Evolutionary conservation across 2,888 invertebrate genomes (phyloP).

Genomic region (Rhopalosiphum nymphaeae): DNA sequence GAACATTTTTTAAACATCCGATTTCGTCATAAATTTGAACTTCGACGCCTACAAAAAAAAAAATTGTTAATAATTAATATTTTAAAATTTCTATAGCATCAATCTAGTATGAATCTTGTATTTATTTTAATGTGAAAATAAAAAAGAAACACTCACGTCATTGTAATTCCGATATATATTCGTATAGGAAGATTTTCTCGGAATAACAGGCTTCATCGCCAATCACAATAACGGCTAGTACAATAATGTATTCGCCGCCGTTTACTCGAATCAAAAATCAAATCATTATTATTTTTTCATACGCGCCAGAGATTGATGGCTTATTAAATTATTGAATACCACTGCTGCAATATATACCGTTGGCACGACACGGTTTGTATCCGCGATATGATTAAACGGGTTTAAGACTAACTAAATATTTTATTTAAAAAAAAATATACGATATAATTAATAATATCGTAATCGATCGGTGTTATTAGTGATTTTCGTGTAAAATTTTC

Average conservation of each 20-base stretch:
- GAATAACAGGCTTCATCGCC: not conserved
- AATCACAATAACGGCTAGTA: not conserved
- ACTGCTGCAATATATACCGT: too few relatives aligned
- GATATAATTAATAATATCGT: constrained; percentile 28
- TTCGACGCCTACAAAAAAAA: too few relatives aligned
- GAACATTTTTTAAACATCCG: too few relatives aligned
- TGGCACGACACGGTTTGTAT: not conserved
- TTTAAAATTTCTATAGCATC: too few relatives aligned
- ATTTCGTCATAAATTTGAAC: too few relatives aligned
- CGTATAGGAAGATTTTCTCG: not conserved
- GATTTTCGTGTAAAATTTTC: constrained; percentile 38
- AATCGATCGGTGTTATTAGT: constrained; percentile 50
- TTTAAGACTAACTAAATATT: constrained; percentile 2
- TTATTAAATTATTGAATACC: constrained; percentile 10
- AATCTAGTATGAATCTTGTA: too few relatives aligned
- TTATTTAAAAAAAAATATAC: constrained; percentile 21
- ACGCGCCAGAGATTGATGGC: not conserved
- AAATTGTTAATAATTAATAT: too few relatives aligned
- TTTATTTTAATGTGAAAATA: not conserved
- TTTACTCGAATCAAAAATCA: not conserved
- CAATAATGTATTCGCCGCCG: not conserved
- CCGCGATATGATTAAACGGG: constrained; percentile 6
- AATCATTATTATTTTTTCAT: not conserved
- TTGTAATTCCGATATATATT: not conserved
- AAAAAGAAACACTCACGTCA: not conserved